phyloP scores from a whole-genome alignment of 2,888 invertebrate genomes.

The Thera obeliscata region DNA sequence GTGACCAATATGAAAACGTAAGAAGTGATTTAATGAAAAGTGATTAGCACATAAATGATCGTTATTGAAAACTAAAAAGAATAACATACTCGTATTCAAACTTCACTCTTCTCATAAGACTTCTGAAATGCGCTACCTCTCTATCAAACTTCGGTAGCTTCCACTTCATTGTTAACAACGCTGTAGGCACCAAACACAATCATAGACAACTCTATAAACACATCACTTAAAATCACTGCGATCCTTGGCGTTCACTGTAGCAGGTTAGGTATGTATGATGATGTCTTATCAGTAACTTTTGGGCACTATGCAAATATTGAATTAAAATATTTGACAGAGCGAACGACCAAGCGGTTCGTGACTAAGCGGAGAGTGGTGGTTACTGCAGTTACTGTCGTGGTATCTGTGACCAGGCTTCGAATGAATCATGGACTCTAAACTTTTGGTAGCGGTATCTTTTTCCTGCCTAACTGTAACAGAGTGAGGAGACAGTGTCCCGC shows the following conservation, averaged over 20 bases:
- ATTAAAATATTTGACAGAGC: conserved; percentile 68
- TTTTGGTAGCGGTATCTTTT: conserved; percentile 77
- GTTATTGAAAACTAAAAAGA: not conserved
- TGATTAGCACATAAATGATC: not conserved
- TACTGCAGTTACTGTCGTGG: conserved; percentile 38
- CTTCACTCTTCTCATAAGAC: conserved; percentile 57
- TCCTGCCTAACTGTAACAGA: conserved; percentile 66
- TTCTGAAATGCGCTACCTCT: conserved; percentile 52
- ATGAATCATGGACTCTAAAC: conserved; percentile 75
- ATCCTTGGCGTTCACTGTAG: not conserved
- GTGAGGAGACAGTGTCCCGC: conserved; percentile 52
- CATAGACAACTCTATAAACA: conserved; percentile 1
- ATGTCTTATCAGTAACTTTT: conserved; percentile 44
- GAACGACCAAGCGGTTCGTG: conserved; percentile 59
- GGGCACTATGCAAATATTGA: conserved; percentile 65
- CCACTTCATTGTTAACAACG: conserved; percentile 60
- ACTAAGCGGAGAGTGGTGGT: conserved; percentile 55
- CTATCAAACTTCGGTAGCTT: conserved; percentile 49
- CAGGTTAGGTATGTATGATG: not conserved
- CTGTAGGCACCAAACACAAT: conserved; percentile 1
- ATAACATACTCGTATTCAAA: conserved; percentile 39
- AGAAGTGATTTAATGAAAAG: not conserved
- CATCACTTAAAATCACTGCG: not conserved
- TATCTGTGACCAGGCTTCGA: conserved; percentile 29
- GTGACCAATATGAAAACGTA: not conserved